Evolutionary conservation across 1,140 invertebrate species (phyloP).

Genomic region (Conus betulinus): DNA sequence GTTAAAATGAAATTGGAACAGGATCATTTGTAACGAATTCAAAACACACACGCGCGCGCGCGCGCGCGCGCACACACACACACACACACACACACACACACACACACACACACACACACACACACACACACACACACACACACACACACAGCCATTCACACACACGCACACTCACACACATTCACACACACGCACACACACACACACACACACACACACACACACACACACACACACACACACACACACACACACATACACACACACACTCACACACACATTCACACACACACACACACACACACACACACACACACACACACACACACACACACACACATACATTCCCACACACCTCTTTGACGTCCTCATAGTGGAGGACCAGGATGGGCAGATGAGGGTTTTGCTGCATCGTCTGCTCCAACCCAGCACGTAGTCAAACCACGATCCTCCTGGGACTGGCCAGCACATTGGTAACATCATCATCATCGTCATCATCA

Average conservation of each 20-base stretch:
- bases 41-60: too few relatives aligned
- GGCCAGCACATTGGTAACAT: not conserved
- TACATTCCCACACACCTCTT: conserved; percentile 38
- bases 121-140: not conserved
- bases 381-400: conserved; percentile 48
- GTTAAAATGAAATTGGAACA: too few relatives aligned
- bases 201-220: not conserved
- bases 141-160: not conserved
- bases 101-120: not conserved
- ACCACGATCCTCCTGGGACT: conserved; percentile 33
- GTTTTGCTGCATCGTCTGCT: conserved; percentile 48
- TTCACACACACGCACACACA: not conserved
- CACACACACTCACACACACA: not conserved
- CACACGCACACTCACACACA: not conserved
- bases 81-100: not conserved
- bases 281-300: too few relatives aligned
- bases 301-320: too few relatives aligned
- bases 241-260: not conserved
- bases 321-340: too few relatives aligned
- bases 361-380: conserved; percentile 53
- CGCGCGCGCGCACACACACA: too few relatives aligned
- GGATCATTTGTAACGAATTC: too few relatives aligned
- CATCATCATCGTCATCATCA: not conserved
- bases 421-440: conserved; percentile 45
- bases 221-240: not conserved